Evolutionary conservation across 2,888 invertebrate genomes (phyloP).

Genomic region (Dysmachus trigonus): DNA sequence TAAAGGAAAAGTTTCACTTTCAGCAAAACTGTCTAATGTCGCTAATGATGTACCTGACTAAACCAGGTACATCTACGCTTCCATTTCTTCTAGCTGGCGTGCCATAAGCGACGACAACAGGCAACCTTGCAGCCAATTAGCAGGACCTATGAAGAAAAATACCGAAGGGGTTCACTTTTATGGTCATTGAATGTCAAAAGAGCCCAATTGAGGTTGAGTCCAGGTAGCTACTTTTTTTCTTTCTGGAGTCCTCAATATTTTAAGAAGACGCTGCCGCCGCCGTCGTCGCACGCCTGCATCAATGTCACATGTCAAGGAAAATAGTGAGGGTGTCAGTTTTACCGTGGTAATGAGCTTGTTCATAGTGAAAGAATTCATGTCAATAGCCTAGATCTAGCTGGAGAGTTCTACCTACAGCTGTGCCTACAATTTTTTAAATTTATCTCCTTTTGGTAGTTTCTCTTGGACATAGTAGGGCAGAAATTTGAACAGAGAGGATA

Average conservation of each 20-base stretch:
- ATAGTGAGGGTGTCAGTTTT: neutral
- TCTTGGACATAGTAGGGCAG: neutral
- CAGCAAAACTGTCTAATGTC: neutral
- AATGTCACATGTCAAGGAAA: conserved; percentile 35
- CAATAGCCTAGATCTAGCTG: conserved; percentile 1
- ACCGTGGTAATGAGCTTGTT: conserved; percentile 24
- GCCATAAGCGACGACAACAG: neutral
- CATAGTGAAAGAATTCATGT: conserved; percentile 14
- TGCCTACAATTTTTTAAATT: neutral
- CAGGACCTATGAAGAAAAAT: neutral
- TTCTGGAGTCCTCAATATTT: neutral
- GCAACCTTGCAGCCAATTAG: conserved; percentile 31
- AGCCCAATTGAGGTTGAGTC: conserved; percentile 23
- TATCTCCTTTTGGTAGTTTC: neutral
- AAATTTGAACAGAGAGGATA: neutral
- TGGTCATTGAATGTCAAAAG: conserved; percentile 32
- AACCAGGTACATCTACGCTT: neutral
- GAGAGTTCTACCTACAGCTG: neutral
- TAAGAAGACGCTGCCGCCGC: neutral
- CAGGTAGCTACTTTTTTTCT: neutral
- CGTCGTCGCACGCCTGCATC: neutral
- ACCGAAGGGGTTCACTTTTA: neutral
- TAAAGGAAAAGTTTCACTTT: neutral
- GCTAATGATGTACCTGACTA: neutral
- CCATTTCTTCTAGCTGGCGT: neutral